Evolutionary conservation across 2,113 vertebrate species (phyloP), one percentile per base, ranked within the genome.

Genomic region (Cygnus atratus): DNA sequence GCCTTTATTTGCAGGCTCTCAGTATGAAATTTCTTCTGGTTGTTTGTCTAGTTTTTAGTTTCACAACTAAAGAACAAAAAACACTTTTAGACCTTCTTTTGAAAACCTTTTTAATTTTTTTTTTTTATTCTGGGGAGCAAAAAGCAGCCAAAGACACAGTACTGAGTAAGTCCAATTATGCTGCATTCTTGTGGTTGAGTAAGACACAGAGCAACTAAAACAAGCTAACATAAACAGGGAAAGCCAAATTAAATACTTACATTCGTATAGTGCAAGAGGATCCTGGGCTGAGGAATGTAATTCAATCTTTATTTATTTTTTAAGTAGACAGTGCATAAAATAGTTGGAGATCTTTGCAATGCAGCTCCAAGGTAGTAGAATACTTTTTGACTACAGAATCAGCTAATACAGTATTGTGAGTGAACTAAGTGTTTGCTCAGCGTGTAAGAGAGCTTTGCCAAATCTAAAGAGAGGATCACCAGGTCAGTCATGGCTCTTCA

Each of bases 161-260:
- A 72, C 91, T 50, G 92, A 97, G 71, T 93, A 93, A 95, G 81
- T 96, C 80, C 73, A 96, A 96, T 96, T 97, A 95, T 91, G 19
- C 67, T 96, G 43, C 88, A 95, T 96, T 97, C 96, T 97, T 96
- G 92, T 91, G 95, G 92, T 76, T 85, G 90, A 80, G 72, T 94
- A 96, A 95, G 96, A 97, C 79, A 97, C 85, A 90, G 80, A 97
- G 76, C 91, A 97, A 97, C 70, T 84, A 94, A 96, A 96, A 93
- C 94, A 97, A 97, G 96, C 86, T 95, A 95, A 95, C 72, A 97
- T 95, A 97, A 98, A 95, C 80, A 92, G 76, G 66, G 93, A 92
- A 92, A 96, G 92, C 88, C 96, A 98, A 97, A 97, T 97, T 92
- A 97, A 97, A 97, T 96, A 95, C 80, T 93, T 97, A 83, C 17